Evolutionary conservation across 2,797 vertebrate genomes (phyloP), one percentile per base, ranked within the genome.

Genomic region (Labroides dimidiatus): DNA sequence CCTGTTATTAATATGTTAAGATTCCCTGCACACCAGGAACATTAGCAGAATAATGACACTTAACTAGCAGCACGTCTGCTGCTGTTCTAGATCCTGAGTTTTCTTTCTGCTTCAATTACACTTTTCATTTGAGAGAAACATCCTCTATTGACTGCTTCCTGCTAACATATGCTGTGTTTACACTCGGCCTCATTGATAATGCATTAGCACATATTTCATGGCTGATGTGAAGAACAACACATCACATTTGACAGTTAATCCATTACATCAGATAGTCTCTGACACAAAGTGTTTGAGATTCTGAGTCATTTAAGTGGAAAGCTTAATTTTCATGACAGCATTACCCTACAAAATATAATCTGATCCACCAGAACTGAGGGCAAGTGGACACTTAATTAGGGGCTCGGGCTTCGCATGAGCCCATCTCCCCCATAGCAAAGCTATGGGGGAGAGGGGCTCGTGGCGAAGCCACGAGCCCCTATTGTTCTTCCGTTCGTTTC

Each of bases 1-100:
- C 82, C 66, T 66, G 78, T 87, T 87, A 88, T 91, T 92, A 86
- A 84, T 86, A 91, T 90, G 85, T 89, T 89, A 83, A 85, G 84
- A 85, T 63, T 76, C 72, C 80, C 71, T 60, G 69, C 69, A 66
- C 81, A 81, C 82, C 24, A 27, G 24, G n/a, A n/a, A n/a, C n/a
- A n/a, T n/a, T n/a, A n/a, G n/a, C n/a, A n/a, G n/a, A n/a, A n/a
- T n/a, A n/a, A n/a, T n/a, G n/a, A n/a, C 24, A 27, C 24, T 27
- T 6, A 49, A 52, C 55, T 33, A 66, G 51, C 12, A 1, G 54
- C 50, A 11, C 72, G 79, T 82, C 86, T 83, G 85, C 85, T 64
- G 75, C 81, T 75, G 72, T 85, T 88, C 75, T 76, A 67, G 70
- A 72, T 72, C 62, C 37, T 3, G 55, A 69, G 72, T 77, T 84